Percentiles rank a stretch among this genome's conserved stretches.
phyloP scores from a whole-genome alignment of 1,140 invertebrate genomes.

The Eumaeus atala region DNA sequence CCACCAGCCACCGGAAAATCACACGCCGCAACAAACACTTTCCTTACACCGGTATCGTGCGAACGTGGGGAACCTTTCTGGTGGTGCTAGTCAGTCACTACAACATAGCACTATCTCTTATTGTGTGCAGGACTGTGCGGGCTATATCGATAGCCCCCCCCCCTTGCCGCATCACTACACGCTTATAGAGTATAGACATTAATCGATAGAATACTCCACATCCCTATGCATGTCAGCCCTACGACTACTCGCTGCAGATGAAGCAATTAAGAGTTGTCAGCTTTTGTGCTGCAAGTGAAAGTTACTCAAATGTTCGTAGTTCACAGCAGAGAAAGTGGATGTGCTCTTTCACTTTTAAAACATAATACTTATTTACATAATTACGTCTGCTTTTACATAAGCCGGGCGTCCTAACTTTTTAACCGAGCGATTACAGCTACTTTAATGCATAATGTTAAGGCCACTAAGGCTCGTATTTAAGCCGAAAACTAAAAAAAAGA shows the following conservation, averaged over 20 bases:
- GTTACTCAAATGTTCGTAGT: neutral
- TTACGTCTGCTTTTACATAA: neutral
- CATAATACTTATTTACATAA: neutral
- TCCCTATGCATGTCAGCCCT: neutral
- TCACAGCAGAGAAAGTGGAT: neutral
- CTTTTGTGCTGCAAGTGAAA: neutral
- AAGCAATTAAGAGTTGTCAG: neutral
- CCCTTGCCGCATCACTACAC: no score
- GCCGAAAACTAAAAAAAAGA: no score
- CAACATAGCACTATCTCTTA: neutral
- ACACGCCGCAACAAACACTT: no score
- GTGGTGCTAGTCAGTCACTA: neutral
- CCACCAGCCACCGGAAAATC: no score
- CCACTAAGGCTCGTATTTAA: no score
- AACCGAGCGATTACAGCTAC: neutral
- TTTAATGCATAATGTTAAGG: neutral
- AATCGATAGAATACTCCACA: neutral
- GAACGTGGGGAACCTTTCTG: no score
- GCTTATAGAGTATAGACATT: no score
- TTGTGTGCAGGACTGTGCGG: neutral
- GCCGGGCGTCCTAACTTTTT: neutral
- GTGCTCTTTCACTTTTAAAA: constrained; percentile 1
- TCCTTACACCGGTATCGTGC: no score
- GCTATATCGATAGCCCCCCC: neutral
- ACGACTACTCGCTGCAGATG: neutral